Conservation (phyloP, 2,888 invertebrate species). For the Epistrophella euchroma region DNA sequence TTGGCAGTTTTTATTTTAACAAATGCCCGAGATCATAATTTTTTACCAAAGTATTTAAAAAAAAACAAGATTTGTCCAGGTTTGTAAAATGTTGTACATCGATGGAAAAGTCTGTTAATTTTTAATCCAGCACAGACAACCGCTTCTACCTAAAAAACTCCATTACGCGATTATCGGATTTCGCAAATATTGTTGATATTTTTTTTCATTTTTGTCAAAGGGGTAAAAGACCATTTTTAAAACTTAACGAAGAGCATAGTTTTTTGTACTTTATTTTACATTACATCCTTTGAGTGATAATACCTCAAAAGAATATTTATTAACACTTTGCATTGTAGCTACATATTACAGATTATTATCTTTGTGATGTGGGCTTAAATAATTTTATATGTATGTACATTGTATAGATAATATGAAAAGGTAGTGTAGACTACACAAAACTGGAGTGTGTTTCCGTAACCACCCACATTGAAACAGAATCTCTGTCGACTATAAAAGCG, state of each 20-base stretch:
- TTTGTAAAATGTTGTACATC: no score
- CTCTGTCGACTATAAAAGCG: conserved; percentile 28
- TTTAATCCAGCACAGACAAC: no score
- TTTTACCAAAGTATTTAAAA: no score
- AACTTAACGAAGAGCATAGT: background rate
- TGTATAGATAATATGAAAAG: no score
- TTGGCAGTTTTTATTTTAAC: no score
- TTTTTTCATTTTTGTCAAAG: no score
- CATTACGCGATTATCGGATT: no score
- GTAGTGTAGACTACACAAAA: background rate
- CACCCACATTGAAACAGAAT: background rate
- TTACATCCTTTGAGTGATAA: conserved; percentile 42
- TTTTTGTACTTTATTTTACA: background rate
- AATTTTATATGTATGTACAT: background rate
- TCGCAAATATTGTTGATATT: no score
- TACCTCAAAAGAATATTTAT: conserved; percentile 56
- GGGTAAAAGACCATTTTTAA: background rate
- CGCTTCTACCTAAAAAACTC: no score
- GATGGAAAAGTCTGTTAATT: no score
- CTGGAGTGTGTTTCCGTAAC: background rate
- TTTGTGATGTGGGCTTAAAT: background rate
- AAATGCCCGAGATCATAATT: no score
- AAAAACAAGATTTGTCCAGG: no score
- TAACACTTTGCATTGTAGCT: conserved; percentile 35
- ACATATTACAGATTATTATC: conserved; percentile 60